A percentile compares a stretch with the other conserved stretches of the same genome.
These are phyloP conservation scores for Heliconius nattereri DNA, from an alignment of 1,140 invertebrate species.

Conservation along the genomic window DNA sequence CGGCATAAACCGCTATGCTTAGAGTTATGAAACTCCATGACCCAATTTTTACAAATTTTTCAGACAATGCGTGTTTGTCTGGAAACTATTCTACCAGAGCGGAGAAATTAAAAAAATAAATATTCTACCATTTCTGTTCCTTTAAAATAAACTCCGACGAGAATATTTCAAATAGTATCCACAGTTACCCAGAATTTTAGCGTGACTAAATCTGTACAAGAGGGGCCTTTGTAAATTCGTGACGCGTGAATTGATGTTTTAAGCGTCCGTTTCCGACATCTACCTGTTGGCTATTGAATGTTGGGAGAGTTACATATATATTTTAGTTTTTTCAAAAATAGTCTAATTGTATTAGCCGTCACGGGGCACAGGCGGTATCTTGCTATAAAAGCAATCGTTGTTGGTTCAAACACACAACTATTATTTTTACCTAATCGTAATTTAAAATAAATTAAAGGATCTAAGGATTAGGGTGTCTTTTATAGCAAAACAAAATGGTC, in stretches of 20 bases:
- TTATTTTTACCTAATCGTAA: too few relatives aligned
- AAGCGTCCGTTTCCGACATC: background rate
- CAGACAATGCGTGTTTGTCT: too few relatives aligned
- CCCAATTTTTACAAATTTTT: too few relatives aligned
- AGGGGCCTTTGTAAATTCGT: slow-evolving; percentile 44
- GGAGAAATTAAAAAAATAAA: background rate
- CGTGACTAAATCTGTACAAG: slow-evolving; percentile 31
- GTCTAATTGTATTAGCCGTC: background rate
- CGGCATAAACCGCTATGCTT: too few relatives aligned
- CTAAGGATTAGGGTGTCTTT: too few relatives aligned
- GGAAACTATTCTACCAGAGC: too few relatives aligned
- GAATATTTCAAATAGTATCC: slow-evolving; percentile 10
- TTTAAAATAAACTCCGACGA: background rate
- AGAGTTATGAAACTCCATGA: too few relatives aligned
- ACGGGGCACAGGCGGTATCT: background rate
- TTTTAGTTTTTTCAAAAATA: background rate
- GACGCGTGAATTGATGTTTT: slow-evolving; percentile 45
- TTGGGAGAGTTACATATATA: background rate
- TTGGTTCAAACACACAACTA: too few relatives aligned
- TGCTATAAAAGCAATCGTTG: too few relatives aligned
- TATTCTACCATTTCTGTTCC: background rate
- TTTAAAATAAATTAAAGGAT: too few relatives aligned
- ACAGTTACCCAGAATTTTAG: background rate
- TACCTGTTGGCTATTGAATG: slow-evolving; percentile 1
- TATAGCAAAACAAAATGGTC: too few relatives aligned